Base-by-base conservation (phyloP, 2,797 vertebrate species). In the Aldrovandia affinis region DNA sequence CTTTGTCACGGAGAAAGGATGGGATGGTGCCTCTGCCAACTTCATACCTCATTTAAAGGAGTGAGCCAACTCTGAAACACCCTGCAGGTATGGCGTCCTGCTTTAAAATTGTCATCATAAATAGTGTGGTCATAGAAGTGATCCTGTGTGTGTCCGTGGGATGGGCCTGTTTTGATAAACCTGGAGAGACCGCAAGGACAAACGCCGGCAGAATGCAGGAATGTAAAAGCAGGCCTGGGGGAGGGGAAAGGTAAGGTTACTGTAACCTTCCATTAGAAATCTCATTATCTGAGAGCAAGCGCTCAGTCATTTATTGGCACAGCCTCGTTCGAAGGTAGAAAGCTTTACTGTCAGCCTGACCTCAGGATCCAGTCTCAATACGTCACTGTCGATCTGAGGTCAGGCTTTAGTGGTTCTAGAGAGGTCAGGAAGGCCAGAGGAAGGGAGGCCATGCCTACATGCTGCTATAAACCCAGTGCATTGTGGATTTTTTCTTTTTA, bases 231-330 rank as follows among this genome's bases (percentile, higher is more conserved):
- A 33, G 77, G 63, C 81, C 81, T 83, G 70, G 70, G 59, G 14
- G 50, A 42, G 73, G 18, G 75, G 87, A 55, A 59, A 79, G 70
- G 59, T 78, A 50, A 85, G 84, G 86, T 87, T 85, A 73, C 83
- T 36, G 86, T 84, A 86, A 90, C 81, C 81, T 87, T 87, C 83
- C 81, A 85, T 88, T 89, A 88, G 83, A 85, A 79, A 85, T 47
- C 81, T 89, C 79, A 83, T 88, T 89, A 88, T 84, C 84, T 85
- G 87, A 42, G 47, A 88, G 85, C 87, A 63, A 36, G 70, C 83
- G 78, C 55, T 80, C 30, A 89, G 86, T 89, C 85, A 87, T 87
- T 84, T 85, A 89, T 78, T 63, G 65, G 22, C 59, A 0, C 52
- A 57, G 68, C 68, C 68, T 82, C 70, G 36, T 83, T 39, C 30